Evolutionary conservation across 2,888 invertebrate genomes (phyloP), one percentile per base, ranked within the genome.

Genomic region (Tineola bisselliella): DNA sequence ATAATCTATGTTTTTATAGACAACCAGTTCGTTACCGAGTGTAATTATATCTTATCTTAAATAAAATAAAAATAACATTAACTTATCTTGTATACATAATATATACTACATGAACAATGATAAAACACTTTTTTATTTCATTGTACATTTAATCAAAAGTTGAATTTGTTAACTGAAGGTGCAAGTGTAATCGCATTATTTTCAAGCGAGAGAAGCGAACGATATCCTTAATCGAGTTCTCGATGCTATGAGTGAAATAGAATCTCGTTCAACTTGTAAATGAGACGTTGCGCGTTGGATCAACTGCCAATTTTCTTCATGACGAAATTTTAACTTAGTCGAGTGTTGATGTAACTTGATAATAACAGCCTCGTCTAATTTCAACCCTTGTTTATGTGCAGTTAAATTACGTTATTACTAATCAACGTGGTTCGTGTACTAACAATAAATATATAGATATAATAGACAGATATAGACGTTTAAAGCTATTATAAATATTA

Each of bases 211-310:
- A 67, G 67, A 62, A 44, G 63, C 60, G 66, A 68, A 66, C 67
- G 70, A 70, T 72, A 73, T 69, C 67, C 68, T 69, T 76, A 77
- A 76, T 74, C 70, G 70, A 75, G 68, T 75, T 71, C 54, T 44
- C 48, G 52, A 25, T 33, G 19, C 48, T 30, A 25, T 48, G 60
- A 60, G 48, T 19, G 60, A 60, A 48, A 60, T n/a, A 33, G 58
- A 58, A 58, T 44, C 44, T 60, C 48, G 31, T 60, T 60, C 60
- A 48, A 48, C 48, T 60, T 48, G 60, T 48, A 48, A 60, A 60
- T 60, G 44, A 60, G 60, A 60, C 44, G 48, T 48, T 44, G 44
- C 48, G 48, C 44, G 48, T 48, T 44, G 44, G 59, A 59, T 59
- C 12, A 44, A 59, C 58, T 58, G 33, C 6, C 58, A 58, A 33